Evolutionary conservation across 2,113 vertebrate species (phyloP), one percentile per base, ranked within the genome.

Genomic region (Gavia stellata): DNA sequence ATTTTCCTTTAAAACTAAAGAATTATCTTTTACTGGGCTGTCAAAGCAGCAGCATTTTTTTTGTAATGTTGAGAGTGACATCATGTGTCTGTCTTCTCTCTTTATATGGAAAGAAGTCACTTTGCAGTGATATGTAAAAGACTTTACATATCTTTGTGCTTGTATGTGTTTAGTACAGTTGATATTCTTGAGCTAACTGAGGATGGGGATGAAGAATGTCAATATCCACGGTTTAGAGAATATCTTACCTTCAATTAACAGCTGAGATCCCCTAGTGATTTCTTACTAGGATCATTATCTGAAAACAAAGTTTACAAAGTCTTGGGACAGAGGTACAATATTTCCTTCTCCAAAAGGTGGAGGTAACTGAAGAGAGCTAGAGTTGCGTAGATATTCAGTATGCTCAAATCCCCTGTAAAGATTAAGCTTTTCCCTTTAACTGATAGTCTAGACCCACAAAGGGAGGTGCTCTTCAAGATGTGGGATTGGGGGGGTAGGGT

Each of bases 401-500:
- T 47, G 31, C 17, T 56, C 31, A 73, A 36, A 62, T 45, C 9
- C 17, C 28, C 40, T 42, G 12, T 15, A 18, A 40, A 70, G 42
- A 34, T 25, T 14, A 74, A 70, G 3, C 47, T 87, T 75, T 71
- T 20, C 15, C 7, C 29, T 72, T 53, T 44, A 55, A 38, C 6
- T 66, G 7, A 6, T 36, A 36, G 14, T 7, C 34, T 47, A 59
- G 17, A 49, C 31, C 40, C n/a, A 29, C n/a, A 61, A 49, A 61
- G 16, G 18, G 31, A 66, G 33, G 23, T 34, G 7, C 4, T 78
- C 4, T 49, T 19, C 26, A 42, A 47, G 44, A 6, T 6, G 4
- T 7, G 28, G 7, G 1, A 2, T 6, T 13, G 6, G 6, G 3
- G 25, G 3, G 4, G 11, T 21, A 9, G n/a, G 58, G 2, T 38